phyloP scores from a whole-genome alignment of 2,888 invertebrate species.

The Salpingus planirostris region DNA sequence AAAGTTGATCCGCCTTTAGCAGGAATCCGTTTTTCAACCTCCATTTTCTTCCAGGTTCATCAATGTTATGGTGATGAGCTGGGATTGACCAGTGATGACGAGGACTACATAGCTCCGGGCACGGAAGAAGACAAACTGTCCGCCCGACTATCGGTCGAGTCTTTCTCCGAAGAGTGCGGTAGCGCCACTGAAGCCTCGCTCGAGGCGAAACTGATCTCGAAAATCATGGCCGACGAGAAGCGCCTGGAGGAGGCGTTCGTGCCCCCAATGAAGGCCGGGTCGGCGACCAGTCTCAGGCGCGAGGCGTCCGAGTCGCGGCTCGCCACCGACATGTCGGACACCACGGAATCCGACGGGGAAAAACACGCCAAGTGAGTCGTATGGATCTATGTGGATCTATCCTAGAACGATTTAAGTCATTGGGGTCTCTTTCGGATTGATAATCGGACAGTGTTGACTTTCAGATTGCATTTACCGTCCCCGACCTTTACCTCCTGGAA shows the following conservation, averaged over 20 bases:
- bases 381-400: no score
- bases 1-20: no score
- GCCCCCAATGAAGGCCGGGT: no score
- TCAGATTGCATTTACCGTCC: neutral
- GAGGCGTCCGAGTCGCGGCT: conserved; percentile 27
- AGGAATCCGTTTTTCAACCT: no score
- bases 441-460: no score
- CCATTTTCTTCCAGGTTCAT: conserved; percentile 55
- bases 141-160: conserved; percentile 44
- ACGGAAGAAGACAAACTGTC: conserved; percentile 46
- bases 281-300: no score
- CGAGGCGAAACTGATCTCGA: no score
- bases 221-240: no score
- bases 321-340: conserved; percentile 73
- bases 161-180: conserved; percentile 23
- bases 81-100: conserved; percentile 88
- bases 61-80: conserved; percentile 89
- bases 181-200: neutral
- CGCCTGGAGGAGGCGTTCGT: no score
- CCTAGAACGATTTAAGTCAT: no score
- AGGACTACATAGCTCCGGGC: conserved; percentile 66
- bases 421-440: no score
- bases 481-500: conserved; percentile 9
- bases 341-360: conserved; percentile 71
- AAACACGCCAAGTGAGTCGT: conserved; percentile 50